Conservation (phyloP, 2,797 vertebrate species). For the Liparis tanakae region DNA sequence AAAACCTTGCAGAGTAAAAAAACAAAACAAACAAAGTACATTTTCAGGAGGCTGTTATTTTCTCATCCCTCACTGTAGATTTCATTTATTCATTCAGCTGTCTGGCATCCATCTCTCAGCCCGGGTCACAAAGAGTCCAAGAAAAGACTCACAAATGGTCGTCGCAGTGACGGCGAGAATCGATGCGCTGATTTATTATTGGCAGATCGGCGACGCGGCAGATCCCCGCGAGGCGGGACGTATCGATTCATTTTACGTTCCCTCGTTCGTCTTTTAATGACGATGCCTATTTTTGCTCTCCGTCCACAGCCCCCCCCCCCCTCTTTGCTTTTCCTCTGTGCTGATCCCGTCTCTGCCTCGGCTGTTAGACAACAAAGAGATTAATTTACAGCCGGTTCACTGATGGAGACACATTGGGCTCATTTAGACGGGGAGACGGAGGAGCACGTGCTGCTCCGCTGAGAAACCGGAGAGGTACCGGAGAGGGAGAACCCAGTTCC, state of each 20-base stretch:
- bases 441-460: constrained; percentile 60
- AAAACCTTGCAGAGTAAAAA: constrained; percentile 14
- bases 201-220: not conserved
- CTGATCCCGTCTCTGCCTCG: constrained; percentile 26
- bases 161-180: not conserved
- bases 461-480: constrained; percentile 67
- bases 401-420: constrained; percentile 60
- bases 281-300: constrained; percentile 7
- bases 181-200: not conserved
- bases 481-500: constrained; percentile 49
- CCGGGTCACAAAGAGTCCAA: constrained; percentile 4
- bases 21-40: constrained; percentile 3
- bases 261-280: not conserved
- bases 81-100: not conserved
- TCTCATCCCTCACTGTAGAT: not conserved
- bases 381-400: constrained; percentile 63
- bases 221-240: not conserved
- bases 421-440: constrained; percentile 55
- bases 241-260: constrained; percentile 13
- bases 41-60: not conserved
- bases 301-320: constrained; percentile 6
- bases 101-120: constrained; percentile 18
- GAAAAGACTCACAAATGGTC: not conserved
- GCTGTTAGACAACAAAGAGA: constrained; percentile 75
- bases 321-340: constrained; percentile 42